phyloP scores from a whole-genome alignment of 1,140 invertebrate genomes.

The Doryteuthis pealeii region DNA sequence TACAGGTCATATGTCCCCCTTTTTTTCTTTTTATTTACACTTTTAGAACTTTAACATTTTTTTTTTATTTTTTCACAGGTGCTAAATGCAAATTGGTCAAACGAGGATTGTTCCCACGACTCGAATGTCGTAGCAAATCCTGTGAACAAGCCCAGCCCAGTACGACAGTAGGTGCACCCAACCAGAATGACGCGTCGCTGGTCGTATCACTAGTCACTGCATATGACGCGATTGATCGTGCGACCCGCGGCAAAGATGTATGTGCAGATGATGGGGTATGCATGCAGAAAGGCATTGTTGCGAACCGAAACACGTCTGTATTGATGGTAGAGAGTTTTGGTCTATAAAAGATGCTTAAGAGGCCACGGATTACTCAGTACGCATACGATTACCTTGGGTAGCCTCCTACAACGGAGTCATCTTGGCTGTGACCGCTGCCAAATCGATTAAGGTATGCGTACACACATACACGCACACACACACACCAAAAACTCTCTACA shows the following conservation, averaged over 20 bases:
- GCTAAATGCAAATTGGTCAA: slow-evolving; percentile 38
- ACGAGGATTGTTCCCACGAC: slow-evolving; percentile 34
- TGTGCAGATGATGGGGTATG: slow-evolving; percentile 39
- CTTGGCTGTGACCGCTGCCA: not conserved
- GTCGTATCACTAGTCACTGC: slow-evolving; percentile 42
- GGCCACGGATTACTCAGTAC: not conserved
- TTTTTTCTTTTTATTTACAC: no score
- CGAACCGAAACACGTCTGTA: slow-evolving; percentile 31
- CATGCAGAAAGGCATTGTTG: slow-evolving; percentile 35
- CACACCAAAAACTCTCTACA: not conserved
- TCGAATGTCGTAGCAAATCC: slow-evolving; percentile 34
- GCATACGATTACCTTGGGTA: not conserved
- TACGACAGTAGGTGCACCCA: slow-evolving; percentile 31
- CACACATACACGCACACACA: not conserved
- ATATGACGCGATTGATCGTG: slow-evolving; percentile 32
- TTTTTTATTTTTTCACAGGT: slow-evolving; percentile 13
- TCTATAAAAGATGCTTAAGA: slow-evolving; percentile 39
- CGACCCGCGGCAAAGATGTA: slow-evolving; percentile 31
- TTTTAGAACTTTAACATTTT: no score
- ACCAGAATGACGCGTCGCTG: slow-evolving; percentile 33
- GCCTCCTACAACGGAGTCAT: not conserved
- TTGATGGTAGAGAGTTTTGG: slow-evolving; percentile 31
- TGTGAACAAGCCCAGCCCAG: slow-evolving; percentile 35
- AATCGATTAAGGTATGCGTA: not conserved
- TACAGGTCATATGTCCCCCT: no score